Evolutionary conservation across 2,797 vertebrate species (phyloP).

Genomic region (Urophycis tenuis): DNA sequence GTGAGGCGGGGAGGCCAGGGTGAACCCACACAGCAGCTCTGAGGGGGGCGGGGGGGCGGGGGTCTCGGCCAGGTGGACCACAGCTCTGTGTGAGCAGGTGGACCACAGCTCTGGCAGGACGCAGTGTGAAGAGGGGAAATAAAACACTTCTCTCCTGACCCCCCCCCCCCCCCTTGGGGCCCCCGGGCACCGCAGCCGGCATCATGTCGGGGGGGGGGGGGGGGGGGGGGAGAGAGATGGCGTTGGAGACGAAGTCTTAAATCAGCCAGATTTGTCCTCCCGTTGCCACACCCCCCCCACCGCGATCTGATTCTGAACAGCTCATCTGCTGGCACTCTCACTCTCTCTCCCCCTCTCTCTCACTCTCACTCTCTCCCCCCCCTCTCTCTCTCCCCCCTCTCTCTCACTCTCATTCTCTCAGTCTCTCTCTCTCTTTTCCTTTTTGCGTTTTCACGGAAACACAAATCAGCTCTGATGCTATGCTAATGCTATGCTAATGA

Average conservation of each 20-base stretch:
- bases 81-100: too few relatives aligned
- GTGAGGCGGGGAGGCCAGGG: background rate
- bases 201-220: too few relatives aligned
- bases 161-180: background rate
- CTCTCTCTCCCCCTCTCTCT: background rate
- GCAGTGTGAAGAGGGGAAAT: conserved; percentile 51
- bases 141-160: conserved; percentile 42
- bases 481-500: conserved; percentile 53
- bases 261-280: conserved; percentile 1
- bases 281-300: background rate
- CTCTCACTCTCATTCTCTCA: conserved; percentile 14
- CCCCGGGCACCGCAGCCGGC: background rate
- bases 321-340: too few relatives aligned
- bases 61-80: too few relatives aligned
- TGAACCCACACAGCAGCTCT: too few relatives aligned
- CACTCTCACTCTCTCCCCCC: conserved; percentile 21
- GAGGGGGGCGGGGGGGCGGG: background rate
- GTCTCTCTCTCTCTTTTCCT: conserved; percentile 2
- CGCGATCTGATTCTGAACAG: background rate
- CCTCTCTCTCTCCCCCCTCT: conserved; percentile 30
- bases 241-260: background rate
- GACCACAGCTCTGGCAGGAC: conserved; percentile 49
- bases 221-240: background rate
- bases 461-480: conserved; percentile 51
- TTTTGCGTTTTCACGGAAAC: conserved; percentile 53